phyloP scores from a whole-genome alignment of 2,797 vertebrate species.

The Poecilia velifera region DNA sequence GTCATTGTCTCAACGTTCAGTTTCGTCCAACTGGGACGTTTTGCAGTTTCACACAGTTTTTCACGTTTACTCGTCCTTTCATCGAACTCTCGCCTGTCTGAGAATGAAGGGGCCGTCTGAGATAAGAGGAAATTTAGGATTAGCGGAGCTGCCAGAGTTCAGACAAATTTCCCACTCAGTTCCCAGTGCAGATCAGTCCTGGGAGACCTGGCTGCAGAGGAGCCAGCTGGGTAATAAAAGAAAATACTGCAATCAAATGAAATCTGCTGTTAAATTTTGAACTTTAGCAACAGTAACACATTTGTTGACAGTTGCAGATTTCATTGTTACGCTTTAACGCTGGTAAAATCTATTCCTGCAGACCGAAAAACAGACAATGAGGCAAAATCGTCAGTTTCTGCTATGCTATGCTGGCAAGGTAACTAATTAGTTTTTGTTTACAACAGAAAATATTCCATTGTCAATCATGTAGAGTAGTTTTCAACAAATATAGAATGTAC shows the following conservation, averaged over 20 bases:
- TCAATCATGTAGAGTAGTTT: background rate
- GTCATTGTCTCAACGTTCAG: slow-evolving; percentile 8
- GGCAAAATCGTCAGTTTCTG: background rate
- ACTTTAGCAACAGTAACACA: slow-evolving; percentile 15
- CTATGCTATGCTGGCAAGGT: background rate
- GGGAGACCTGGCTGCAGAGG: slow-evolving; percentile 4
- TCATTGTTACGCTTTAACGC: background rate
- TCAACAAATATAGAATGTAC: background rate
- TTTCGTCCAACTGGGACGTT: slow-evolving; percentile 10
- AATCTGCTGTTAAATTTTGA: slow-evolving; percentile 17
- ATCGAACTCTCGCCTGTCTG: slow-evolving; percentile 63
- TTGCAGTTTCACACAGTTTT: slow-evolving; percentile 36
- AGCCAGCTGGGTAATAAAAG: slow-evolving; percentile 32
- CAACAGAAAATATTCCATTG: background rate
- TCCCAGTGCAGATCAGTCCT: slow-evolving; percentile 23
- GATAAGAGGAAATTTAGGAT: slow-evolving; percentile 64
- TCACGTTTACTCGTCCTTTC: slow-evolving; percentile 49
- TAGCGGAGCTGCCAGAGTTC: slow-evolving; percentile 48
- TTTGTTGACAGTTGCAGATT: background rate
- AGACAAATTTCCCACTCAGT: slow-evolving; percentile 46
- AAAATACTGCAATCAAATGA: slow-evolving; percentile 24
- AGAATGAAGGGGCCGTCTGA: slow-evolving; percentile 53
- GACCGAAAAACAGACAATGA: slow-evolving; percentile 1
- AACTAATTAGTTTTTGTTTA: background rate
- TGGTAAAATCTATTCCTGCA: background rate